Conservation (phyloP, 2,888 invertebrate genomes). For the Agapostemon virescens region DNA sequence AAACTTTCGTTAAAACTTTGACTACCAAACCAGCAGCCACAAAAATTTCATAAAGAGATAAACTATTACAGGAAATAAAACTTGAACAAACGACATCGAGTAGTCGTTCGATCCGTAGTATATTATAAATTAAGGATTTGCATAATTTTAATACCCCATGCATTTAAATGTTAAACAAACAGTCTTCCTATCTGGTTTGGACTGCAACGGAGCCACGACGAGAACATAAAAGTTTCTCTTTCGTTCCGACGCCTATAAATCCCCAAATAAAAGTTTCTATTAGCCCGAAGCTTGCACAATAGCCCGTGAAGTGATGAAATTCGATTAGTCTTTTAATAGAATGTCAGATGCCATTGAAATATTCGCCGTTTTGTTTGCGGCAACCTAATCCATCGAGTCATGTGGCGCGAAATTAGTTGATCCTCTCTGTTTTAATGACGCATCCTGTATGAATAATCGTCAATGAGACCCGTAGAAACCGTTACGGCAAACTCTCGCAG, state of each 20-base stretch:
- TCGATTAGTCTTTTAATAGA: background rate
- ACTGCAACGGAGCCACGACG: background rate
- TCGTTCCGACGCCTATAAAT: background rate
- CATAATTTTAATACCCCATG: too few species aligned
- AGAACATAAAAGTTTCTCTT: background rate
- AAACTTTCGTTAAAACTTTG: too few species aligned
- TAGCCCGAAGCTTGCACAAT: background rate
- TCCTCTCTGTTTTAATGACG: background rate
- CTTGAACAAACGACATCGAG: too few species aligned
- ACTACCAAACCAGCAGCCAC: too few species aligned
- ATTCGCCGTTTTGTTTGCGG: background rate
- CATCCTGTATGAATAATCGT: conserved; percentile 17
- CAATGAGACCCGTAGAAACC: conserved; percentile 20
- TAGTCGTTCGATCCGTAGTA: too few species aligned
- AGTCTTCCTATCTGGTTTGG: background rate
- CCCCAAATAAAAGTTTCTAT: background rate
- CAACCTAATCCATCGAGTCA: background rate
- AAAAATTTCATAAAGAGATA: too few species aligned
- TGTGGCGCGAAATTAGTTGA: background rate
- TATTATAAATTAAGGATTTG: too few species aligned
- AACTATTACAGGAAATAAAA: too few species aligned
- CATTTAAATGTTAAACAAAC: background rate
- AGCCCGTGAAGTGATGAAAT: background rate
- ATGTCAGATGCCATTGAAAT: background rate
- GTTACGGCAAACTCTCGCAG: conserved; percentile 37